Conservation (phyloP, 1,140 invertebrate genomes). For the Drosophila albomicans region DNA sequence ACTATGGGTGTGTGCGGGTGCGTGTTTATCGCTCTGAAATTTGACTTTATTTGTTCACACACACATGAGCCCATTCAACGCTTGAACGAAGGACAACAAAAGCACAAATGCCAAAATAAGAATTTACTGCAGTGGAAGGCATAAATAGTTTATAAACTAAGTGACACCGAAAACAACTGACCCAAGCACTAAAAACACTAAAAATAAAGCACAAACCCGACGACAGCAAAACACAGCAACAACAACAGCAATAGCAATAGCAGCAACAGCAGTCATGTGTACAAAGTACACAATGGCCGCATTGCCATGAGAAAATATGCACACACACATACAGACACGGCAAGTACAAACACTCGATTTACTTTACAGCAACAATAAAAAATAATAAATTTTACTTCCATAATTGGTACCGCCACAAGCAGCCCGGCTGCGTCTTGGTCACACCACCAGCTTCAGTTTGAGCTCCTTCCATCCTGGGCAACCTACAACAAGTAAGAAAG, state of each 20-base stretch:
- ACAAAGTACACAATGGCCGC: constrained; percentile 50
- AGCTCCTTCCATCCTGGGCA: neutral
- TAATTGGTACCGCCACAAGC: constrained; percentile 71
- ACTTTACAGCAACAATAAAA: constrained; percentile 70
- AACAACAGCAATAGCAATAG: too few species aligned
- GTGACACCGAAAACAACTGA: constrained; percentile 72
- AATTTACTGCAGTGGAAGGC: constrained; percentile 71
- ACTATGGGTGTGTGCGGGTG: neutral
- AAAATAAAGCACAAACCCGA: constrained; percentile 61
- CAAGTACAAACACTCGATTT: constrained; percentile 64
- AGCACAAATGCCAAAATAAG: constrained; percentile 66
- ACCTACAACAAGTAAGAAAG: neutral
- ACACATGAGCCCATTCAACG: constrained; percentile 12
- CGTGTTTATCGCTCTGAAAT: constrained; percentile 45
- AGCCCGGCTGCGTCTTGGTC: constrained; percentile 56
- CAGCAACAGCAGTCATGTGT: constrained; percentile 42
- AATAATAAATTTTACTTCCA: constrained; percentile 71
- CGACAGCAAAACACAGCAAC: constrained; percentile 38
- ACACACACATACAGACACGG: constrained; percentile 16
- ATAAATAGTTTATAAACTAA: constrained; percentile 75
- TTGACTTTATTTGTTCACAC: constrained; percentile 45
- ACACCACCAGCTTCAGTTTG: neutral
- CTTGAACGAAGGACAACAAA: constrained; percentile 41
- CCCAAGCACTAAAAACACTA: constrained; percentile 70
- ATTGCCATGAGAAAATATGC: constrained; percentile 32